Evolutionary conservation across 2,113 vertebrate genomes (phyloP).

Genomic region (Prionailurus bengalensis): DNA sequence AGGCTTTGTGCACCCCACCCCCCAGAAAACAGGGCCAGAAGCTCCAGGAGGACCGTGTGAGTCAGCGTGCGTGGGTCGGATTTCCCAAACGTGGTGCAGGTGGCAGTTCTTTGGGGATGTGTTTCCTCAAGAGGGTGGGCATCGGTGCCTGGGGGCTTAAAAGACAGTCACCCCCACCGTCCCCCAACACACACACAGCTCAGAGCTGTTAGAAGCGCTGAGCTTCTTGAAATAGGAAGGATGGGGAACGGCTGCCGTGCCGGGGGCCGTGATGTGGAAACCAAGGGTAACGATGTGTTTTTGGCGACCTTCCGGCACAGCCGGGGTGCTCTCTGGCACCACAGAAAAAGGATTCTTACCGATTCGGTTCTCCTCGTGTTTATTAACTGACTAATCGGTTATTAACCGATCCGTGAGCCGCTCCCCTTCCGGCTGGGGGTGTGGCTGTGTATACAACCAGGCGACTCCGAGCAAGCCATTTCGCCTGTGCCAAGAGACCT

Average conservation of each 20-base stretch:
- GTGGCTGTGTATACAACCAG: neutral
- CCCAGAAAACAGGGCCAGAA: neutral
- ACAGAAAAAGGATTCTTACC: neutral
- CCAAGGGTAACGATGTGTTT: accelerated
- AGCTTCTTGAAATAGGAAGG: neutral
- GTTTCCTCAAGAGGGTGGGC: slow-evolving; percentile 1
- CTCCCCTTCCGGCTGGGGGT: accelerated
- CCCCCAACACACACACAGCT: neutral
- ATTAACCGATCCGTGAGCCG: too few species aligned
- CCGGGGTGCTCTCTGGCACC: neutral
- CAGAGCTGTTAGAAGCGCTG: neutral
- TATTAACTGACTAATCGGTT: too few species aligned
- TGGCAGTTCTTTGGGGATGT: neutral
- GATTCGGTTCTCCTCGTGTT: neutral
- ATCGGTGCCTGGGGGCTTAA: neutral
- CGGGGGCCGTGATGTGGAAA: neutral
- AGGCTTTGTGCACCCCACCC: neutral
- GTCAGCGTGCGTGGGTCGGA: accelerated
- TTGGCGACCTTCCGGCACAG: neutral
- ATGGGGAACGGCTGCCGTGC: neutral
- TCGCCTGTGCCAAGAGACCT: neutral
- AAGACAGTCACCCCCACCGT: neutral
- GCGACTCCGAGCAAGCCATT: neutral
- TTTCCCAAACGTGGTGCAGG: neutral
- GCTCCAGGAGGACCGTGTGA: neutral